A percentile compares a stretch with the other conserved stretches of the same genome.
Evolutionary conservation across 2,888 invertebrate species (phyloP).

Genomic region (Coelogynopora nodosa): DNA sequence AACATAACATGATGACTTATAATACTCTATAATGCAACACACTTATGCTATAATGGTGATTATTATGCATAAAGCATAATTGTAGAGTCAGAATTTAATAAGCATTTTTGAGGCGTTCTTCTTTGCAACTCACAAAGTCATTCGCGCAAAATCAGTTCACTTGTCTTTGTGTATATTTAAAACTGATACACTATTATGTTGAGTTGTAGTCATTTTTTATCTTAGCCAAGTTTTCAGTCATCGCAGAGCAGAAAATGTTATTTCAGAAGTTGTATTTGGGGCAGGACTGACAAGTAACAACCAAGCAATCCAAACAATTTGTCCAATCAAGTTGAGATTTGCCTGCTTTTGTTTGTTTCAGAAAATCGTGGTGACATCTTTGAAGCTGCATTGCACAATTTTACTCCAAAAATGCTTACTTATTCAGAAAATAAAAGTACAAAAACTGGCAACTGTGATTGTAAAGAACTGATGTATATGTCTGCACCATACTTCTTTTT

Average conservation of each 20-base stretch:
- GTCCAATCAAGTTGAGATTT: slow-evolving; percentile 3
- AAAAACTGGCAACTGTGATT: slow-evolving; percentile 24
- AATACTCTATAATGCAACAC: slow-evolving; percentile 3
- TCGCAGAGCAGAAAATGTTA: slow-evolving; percentile 3
- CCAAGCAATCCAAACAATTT: background rate
- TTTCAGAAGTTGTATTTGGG: slow-evolving; percentile 10
- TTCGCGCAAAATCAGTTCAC: background rate
- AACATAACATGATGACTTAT: slow-evolving; percentile 3
- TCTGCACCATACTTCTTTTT: background rate
- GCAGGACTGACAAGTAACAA: slow-evolving; percentile 10
- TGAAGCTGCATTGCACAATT: background rate
- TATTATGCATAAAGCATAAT: background rate
- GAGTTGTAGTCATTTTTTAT: background rate
- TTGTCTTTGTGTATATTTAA: slow-evolving; percentile 24
- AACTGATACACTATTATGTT: background rate
- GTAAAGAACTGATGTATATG: background rate
- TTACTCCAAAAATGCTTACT: background rate
- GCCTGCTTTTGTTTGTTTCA: background rate
- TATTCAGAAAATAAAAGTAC: background rate
- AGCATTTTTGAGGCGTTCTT: background rate
- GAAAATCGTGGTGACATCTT: background rate
- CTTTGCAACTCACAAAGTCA: background rate
- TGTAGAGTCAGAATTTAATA: background rate
- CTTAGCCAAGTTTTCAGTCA: background rate
- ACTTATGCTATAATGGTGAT: too few species aligned